These are phyloP conservation scores for Celastrina argiolus DNA, from an alignment of 2,888 invertebrate genomes.

Conservation along the genomic window DNA sequence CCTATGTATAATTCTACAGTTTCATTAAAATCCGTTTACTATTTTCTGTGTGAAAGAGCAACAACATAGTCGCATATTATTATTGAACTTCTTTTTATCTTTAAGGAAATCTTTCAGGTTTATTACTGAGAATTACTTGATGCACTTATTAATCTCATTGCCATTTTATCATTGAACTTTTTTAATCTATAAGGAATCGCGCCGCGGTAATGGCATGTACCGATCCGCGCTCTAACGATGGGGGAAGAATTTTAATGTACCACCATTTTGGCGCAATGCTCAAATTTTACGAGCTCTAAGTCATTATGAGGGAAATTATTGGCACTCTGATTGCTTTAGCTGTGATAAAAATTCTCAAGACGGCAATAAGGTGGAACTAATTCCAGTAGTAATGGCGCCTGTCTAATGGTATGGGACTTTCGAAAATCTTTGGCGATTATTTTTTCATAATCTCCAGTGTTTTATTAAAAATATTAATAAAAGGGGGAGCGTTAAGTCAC, in stretches of 20 bases:
- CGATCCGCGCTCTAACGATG: conserved; percentile 67
- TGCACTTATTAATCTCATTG: not conserved
- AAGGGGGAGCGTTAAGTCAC: not conserved
- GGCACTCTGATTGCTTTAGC: conserved; percentile 76
- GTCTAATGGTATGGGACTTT: conserved; percentile 37
- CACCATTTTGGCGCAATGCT: conserved; percentile 78
- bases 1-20: too few relatives aligned
- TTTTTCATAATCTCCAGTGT: not conserved
- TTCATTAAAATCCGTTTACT: too few relatives aligned
- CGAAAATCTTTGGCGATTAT: conserved; percentile 1
- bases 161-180: not conserved
- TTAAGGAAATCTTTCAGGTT: too few relatives aligned
- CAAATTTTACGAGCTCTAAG: conserved; percentile 75
- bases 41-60: too few relatives aligned
- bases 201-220: conserved; percentile 68
- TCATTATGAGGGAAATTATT: conserved; percentile 78
- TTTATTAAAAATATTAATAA: not conserved
- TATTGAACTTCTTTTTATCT: too few relatives aligned
- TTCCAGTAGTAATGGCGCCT: conserved; percentile 62
- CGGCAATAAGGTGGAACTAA: conserved; percentile 77
- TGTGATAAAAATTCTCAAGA: conserved; percentile 77
- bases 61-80: too few relatives aligned
- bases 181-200: not conserved
- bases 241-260: conserved; percentile 78
- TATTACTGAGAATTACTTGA: too few relatives aligned